Evolutionary conservation across 2,888 invertebrate species (phyloP).

Genomic region (Uloborus plumipes): DNA sequence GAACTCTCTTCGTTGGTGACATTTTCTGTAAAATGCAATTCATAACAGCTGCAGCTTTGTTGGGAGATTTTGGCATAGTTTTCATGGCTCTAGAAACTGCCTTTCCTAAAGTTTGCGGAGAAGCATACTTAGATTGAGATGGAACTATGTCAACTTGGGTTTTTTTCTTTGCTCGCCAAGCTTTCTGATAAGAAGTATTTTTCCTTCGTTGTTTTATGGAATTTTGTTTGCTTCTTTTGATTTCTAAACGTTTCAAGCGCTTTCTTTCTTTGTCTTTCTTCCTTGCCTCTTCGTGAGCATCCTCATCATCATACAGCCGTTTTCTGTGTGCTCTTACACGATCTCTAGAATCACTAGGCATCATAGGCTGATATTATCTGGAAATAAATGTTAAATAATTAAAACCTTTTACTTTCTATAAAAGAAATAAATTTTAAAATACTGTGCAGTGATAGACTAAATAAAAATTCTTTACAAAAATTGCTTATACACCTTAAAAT

Average conservation of each 20-base stretch:
- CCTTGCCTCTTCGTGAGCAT: background rate
- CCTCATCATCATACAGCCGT: background rate
- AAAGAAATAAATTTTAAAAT: background rate
- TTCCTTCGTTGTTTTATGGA: background rate
- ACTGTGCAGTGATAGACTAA: background rate
- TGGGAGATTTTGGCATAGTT: slow-evolving; percentile 1
- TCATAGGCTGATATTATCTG: background rate
- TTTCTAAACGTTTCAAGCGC: slow-evolving; percentile 2
- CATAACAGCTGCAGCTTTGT: slow-evolving; percentile 4
- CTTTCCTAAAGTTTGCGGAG: background rate
- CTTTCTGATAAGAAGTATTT: slow-evolving; percentile 2
- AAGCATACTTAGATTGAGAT: background rate
- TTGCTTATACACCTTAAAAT: background rate
- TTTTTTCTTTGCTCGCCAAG: slow-evolving; percentile 4
- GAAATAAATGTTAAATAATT: background rate
- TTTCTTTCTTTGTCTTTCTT: slow-evolving; percentile 8
- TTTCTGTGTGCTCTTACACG: background rate
- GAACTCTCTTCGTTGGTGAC: slow-evolving; percentile 5
- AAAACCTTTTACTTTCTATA: background rate
- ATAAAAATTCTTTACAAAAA: no score
- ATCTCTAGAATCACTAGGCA: slow-evolving; percentile 3
- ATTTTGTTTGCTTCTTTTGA: background rate
- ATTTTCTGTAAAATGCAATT: slow-evolving; percentile 1
- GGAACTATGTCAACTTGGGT: background rate
- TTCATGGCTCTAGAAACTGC: background rate